These are phyloP conservation scores for Hydrochoerus hydrochaeris DNA, from an alignment of 2,113 vertebrate species.

Conservation along the genomic window DNA sequence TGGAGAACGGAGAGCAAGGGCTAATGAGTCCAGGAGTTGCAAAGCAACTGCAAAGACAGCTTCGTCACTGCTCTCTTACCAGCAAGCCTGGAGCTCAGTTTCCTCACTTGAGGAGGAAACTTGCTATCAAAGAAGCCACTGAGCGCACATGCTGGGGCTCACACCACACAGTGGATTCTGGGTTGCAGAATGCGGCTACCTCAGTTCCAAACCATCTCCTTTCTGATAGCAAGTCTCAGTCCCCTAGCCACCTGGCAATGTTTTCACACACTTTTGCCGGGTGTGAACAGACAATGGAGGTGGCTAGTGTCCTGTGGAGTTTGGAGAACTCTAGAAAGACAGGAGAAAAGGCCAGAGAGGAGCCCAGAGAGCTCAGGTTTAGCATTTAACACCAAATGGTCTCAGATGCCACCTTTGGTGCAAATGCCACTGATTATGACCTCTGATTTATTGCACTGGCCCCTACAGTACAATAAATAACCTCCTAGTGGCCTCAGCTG, in stretches of 20 bases:
- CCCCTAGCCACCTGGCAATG: not conserved
- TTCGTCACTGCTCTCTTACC: not conserved
- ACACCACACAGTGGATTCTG: rapidly evolving
- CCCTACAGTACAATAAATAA: constrained; percentile 11
- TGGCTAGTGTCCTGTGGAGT: not conserved
- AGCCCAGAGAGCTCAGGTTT: not conserved
- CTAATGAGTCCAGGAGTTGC: not conserved
- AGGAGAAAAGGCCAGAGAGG: not conserved
- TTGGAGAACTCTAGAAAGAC: not conserved
- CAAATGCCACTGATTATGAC: constrained; percentile 27
- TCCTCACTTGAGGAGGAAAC: not conserved
- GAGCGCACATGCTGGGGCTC: not conserved
- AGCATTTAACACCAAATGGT: not conserved
- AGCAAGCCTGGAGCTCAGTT: not conserved
- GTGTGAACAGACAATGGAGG: not conserved
- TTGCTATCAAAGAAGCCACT: not conserved
- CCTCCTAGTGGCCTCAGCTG: not conserved
- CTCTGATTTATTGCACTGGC: constrained; percentile 24
- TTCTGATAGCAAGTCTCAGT: not conserved
- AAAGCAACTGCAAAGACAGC: not conserved
- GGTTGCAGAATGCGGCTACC: not conserved
- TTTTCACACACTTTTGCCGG: not conserved
- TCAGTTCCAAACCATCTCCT: not conserved
- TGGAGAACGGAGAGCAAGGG: not conserved
- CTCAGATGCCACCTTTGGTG: not conserved